A percentile compares a stretch with the other conserved stretches of the same genome.
phyloP scores from a whole-genome alignment of 2,797 vertebrate genomes.

The Balearica regulorum region DNA sequence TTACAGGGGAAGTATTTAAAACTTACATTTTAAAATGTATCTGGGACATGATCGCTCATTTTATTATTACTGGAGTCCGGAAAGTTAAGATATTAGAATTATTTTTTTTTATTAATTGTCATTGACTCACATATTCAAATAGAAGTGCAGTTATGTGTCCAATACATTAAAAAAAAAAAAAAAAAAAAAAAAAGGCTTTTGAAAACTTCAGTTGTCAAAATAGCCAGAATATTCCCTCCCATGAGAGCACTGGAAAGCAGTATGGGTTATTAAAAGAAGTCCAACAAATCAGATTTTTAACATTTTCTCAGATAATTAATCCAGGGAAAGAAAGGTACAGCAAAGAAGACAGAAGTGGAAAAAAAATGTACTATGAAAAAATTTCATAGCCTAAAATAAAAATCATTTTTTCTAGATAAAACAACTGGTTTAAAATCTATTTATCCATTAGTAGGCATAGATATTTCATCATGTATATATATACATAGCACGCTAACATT shows the following conservation, averaged over 20 bases:
- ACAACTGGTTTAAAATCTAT: neutral
- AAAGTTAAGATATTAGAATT: neutral
- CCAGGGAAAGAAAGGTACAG: neutral
- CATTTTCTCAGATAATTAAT: neutral
- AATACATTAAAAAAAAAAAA: neutral
- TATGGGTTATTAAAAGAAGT: neutral
- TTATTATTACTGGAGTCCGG: neutral
- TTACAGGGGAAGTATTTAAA: neutral
- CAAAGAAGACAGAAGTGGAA: neutral
- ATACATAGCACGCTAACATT: neutral
- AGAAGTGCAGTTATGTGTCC: accelerated
- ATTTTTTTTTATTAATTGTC: neutral
- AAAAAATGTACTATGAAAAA: neutral
- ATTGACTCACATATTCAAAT: neutral
- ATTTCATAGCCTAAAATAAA: neutral
- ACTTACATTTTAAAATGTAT: neutral
- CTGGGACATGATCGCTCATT: accelerated
- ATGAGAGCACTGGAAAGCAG: neutral
- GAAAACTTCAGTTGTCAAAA: neutral
- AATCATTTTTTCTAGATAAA: neutral
- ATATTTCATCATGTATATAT: neutral
- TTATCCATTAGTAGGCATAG: neutral
- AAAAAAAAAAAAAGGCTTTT: neutral
- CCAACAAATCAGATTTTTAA: neutral
- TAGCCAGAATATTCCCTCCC: neutral